Evolutionary conservation across 2,797 vertebrate genomes (phyloP).

Genomic region (Lagodon rhomboides): DNA sequence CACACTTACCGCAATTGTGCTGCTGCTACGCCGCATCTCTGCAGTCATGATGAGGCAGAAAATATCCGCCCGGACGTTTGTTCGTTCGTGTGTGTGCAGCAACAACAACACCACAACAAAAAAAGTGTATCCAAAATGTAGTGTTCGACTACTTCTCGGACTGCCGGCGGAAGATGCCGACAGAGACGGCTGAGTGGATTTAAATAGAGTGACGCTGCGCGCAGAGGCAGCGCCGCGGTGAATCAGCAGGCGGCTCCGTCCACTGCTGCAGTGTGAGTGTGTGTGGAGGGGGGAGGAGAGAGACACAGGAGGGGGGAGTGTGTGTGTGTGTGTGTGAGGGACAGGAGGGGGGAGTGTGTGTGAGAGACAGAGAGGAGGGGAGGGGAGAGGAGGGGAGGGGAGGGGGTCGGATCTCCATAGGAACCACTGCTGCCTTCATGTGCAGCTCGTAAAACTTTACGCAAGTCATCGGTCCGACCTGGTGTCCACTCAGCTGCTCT

Average conservation of each 20-base stretch:
- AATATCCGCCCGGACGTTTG: background rate
- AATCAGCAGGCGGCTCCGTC: background rate
- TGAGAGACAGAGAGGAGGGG: background rate
- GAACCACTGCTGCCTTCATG: conserved; percentile 56
- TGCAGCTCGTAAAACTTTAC: conserved; percentile 36
- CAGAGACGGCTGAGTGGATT: conserved; percentile 62
- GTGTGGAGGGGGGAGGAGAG: too few relatives aligned
- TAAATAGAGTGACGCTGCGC: conserved; percentile 72
- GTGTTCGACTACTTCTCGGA: conserved; percentile 5
- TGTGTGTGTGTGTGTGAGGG: too few relatives aligned
- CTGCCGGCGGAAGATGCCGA: conserved; percentile 55
- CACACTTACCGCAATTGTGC: conserved; percentile 75
- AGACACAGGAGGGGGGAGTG: background rate
- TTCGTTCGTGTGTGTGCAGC: too few relatives aligned
- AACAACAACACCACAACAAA: too few relatives aligned
- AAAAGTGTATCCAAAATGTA: too few relatives aligned
- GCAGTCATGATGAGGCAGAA: conserved; percentile 52
- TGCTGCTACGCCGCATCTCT: conserved; percentile 79
- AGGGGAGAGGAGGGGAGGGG: conserved; percentile 1
- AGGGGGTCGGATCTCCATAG: conserved; percentile 10
- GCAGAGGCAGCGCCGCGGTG: background rate
- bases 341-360: background rate
- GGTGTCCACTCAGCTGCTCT: background rate
- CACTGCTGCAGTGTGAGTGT: background rate
- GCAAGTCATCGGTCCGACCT: background rate